A percentile compares a stretch with the other conserved stretches of the same genome.
These are phyloP conservation scores for Myripristis murdjan DNA, from an alignment of 2,797 vertebrate genomes.

Conservation along the genomic window DNA sequence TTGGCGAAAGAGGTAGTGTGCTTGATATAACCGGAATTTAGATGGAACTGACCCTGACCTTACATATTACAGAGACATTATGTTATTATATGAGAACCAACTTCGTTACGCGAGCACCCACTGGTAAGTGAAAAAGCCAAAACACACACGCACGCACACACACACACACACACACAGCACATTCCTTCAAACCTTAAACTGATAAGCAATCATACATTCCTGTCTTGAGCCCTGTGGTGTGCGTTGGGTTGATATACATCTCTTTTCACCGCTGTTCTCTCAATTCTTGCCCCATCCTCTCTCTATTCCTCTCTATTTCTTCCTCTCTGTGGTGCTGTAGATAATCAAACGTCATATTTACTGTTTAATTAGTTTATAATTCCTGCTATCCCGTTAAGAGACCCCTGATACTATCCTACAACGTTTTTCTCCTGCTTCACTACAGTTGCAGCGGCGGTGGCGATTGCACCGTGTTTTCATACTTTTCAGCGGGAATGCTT, in stretches of 20 bases:
- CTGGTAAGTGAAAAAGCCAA: slow-evolving; percentile 3
- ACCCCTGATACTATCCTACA: slow-evolving; percentile 49
- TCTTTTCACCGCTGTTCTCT: slow-evolving; percentile 11
- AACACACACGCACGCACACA: slow-evolving; percentile 15
- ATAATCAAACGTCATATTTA: slow-evolving; percentile 56
- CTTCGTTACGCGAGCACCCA: slow-evolving; percentile 5
- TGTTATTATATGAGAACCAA: slow-evolving; percentile 21
- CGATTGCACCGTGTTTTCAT: slow-evolving; percentile 65
- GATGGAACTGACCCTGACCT: slow-evolving; percentile 10
- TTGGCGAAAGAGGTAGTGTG: not conserved
- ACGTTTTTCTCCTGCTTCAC: slow-evolving; percentile 4
- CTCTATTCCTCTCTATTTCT: not conserved
- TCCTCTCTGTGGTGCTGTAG: slow-evolving; percentile 35
- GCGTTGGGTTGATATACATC: slow-evolving; percentile 55
- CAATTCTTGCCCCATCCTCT: slow-evolving; percentile 21
- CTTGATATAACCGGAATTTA: slow-evolving; percentile 23
- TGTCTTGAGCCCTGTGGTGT: slow-evolving; percentile 47
- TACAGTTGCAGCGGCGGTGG: slow-evolving; percentile 40
- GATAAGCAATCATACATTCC: slow-evolving; percentile 75
- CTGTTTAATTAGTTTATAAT: slow-evolving; percentile 67
- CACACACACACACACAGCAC: slow-evolving; percentile 23
- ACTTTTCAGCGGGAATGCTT: slow-evolving; percentile 61
- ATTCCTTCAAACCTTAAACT: slow-evolving; percentile 52
- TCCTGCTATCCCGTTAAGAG: slow-evolving; percentile 56
- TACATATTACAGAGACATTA: slow-evolving; percentile 7